Evolutionary conservation across 2,888 invertebrate genomes (phyloP), one percentile per base, ranked within the genome.

Genomic region (Marasmarcha lunaedactyla): DNA sequence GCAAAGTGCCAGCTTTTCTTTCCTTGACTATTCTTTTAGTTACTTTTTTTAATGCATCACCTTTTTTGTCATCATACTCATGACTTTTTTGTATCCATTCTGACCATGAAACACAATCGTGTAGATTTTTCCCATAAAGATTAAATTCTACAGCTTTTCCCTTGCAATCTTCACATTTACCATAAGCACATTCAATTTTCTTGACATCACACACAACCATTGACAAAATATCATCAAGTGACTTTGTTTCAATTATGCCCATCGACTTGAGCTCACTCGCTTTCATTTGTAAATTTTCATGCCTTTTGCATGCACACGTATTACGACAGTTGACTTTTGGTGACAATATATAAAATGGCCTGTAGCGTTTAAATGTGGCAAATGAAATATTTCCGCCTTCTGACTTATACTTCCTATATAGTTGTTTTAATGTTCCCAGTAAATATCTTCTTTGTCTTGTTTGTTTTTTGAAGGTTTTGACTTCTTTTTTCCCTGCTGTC

Each of bases 381-480:
- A 38, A 45, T 13, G 37, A 42, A 33, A 38, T 13, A 41, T 26
- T 41, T 33, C 46, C 46, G 11, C 39, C 46, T 42, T 47, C 43
- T 13, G 15, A 7, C n/a, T 25, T 43, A 38, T 43, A 49, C 25
- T 44, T 46, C 39, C 47, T 40, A 30, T 46, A 43, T 36, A 47
- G 44, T 30, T 47, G 36, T 13, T 35, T 26, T 30, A 45, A 27
- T 20, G 15, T 43, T 33, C 42, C 38, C 7, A 43, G 25, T 36
- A 47, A 42, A 41, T 44, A 45, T 15, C 47, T 38, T 38, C 39
- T 37, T 37, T 47, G 44, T 39, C 35, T 11, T 36, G 40, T 45
- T 7, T 38, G 39, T 41, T 49, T 47, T 27, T 38, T 42, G 20
- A 14, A 27, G 30, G 38, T 42, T 27, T 42, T 47, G n/a, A 33